Conservation (phyloP, 2,113 vertebrate species). For the Entomyzon cyanotis region DNA sequence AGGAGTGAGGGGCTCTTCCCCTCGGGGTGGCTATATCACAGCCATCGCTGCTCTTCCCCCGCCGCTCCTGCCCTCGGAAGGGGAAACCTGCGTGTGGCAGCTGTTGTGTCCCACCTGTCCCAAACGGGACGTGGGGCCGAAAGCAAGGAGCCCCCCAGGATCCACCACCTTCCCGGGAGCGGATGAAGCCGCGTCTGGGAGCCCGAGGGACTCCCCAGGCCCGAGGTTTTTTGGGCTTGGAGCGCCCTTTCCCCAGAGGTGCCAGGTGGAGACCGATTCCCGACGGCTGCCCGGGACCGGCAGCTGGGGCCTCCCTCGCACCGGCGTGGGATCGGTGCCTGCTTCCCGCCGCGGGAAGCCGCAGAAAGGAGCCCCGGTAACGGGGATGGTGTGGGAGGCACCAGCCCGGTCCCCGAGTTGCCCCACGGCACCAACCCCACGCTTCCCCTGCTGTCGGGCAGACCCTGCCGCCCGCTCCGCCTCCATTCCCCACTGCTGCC, state of each 20-base stretch:
- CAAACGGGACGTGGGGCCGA: background rate
- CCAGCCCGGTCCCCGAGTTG: background rate
- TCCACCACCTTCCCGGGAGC: fast-evolving
- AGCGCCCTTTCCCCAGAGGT: background rate
- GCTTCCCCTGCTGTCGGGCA: background rate
- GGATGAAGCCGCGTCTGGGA: background rate
- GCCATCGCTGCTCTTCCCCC: background rate
- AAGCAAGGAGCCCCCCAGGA: background rate
- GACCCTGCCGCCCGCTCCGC: background rate
- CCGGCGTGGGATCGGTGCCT: fast-evolving
- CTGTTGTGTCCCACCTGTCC: background rate
- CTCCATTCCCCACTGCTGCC: background rate
- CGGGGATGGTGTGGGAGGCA: background rate
- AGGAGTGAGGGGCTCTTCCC: background rate
- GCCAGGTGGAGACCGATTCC: background rate
- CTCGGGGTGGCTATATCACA: background rate
- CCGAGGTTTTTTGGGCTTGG: fast-evolving
- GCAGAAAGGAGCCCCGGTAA: background rate
- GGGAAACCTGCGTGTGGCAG: background rate
- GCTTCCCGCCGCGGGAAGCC: background rate
- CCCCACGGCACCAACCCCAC: background rate
- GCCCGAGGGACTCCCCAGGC: background rate
- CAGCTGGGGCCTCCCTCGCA: background rate
- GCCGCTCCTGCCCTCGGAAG: background rate
- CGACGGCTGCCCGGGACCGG: background rate